phyloP scores from a whole-genome alignment of 2,797 vertebrate genomes.

The Dryobates pubescens region DNA sequence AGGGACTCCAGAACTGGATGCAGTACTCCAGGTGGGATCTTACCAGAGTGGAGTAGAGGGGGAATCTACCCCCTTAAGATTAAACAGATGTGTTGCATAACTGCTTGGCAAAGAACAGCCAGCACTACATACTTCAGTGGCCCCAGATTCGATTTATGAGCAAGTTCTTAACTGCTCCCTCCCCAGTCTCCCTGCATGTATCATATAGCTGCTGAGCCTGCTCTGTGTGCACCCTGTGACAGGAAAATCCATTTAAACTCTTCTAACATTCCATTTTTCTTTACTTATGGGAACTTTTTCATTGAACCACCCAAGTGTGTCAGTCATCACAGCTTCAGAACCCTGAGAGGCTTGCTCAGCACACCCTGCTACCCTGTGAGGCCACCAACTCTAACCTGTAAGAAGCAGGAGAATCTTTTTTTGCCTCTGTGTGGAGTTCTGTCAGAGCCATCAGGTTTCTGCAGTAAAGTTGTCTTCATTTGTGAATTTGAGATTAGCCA shows the following conservation, averaged over 20 bases:
- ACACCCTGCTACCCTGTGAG: rapidly evolving
- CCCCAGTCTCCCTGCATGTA: not conserved
- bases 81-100: not conserved
- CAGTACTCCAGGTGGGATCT: too few relatives aligned
- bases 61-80: not conserved
- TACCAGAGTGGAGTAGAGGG: too few relatives aligned
- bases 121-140: not conserved
- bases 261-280: not conserved
- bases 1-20: too few relatives aligned
- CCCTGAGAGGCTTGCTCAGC: not conserved
- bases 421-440: not conserved
- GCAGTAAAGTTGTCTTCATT: not conserved
- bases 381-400: not conserved
- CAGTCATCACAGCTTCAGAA: not conserved
- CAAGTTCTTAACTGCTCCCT: not conserved
- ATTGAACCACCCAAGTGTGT: not conserved
- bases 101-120: not conserved
- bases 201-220: not conserved
- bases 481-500: not conserved
- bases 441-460: not conserved
- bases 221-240: rapidly evolving
- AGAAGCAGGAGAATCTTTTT: not conserved
- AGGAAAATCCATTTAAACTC: not conserved
- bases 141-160: not conserved
- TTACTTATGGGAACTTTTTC: not conserved